phyloP scores from a whole-genome alignment of 1,140 invertebrate genomes.

The Ganaspis sp. region DNA sequence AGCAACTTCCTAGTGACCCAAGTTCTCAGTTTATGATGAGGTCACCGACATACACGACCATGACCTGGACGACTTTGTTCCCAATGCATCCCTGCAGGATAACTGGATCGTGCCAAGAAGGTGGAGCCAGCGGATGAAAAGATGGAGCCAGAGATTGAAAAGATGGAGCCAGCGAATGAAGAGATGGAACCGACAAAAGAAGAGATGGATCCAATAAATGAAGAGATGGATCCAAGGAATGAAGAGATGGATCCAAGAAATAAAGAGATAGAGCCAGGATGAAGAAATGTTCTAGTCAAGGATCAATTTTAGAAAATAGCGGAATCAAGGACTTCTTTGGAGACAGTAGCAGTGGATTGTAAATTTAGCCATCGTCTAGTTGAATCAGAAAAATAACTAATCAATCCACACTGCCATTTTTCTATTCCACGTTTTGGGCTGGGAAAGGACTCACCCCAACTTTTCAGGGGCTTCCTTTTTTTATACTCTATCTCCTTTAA shows the following conservation, averaged over 20 bases:
- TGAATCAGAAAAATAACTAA: background rate
- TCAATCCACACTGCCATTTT: constrained; percentile 20
- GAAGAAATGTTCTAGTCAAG: constrained; percentile 17
- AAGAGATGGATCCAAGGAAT: too few relatives aligned
- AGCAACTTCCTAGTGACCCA: constrained; percentile 61
- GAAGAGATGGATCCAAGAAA: too few relatives aligned
- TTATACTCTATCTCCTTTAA: constrained; percentile 40
- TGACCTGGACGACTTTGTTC: constrained; percentile 89
- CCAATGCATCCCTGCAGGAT: constrained; percentile 90
- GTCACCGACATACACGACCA: constrained; percentile 85
- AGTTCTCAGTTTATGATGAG: constrained; percentile 81
- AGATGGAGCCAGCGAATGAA: constrained; percentile 75
- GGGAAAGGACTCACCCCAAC: constrained; percentile 19
- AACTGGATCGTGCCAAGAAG: constrained; percentile 88
- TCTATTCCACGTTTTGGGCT: background rate
- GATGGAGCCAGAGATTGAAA: too few relatives aligned
- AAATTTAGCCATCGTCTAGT: background rate
- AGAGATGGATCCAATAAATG: constrained; percentile 78
- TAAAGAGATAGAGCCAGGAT: too few relatives aligned
- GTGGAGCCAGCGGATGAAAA: constrained; percentile 73
- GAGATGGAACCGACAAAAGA: too few relatives aligned
- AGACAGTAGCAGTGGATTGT: background rate
- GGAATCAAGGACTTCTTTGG: too few relatives aligned
- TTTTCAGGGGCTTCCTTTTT: constrained; percentile 60
- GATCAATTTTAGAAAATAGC: background rate